Conservation (phyloP, 2,888 invertebrate genomes). For the Meiosimyza decipiens region DNA sequence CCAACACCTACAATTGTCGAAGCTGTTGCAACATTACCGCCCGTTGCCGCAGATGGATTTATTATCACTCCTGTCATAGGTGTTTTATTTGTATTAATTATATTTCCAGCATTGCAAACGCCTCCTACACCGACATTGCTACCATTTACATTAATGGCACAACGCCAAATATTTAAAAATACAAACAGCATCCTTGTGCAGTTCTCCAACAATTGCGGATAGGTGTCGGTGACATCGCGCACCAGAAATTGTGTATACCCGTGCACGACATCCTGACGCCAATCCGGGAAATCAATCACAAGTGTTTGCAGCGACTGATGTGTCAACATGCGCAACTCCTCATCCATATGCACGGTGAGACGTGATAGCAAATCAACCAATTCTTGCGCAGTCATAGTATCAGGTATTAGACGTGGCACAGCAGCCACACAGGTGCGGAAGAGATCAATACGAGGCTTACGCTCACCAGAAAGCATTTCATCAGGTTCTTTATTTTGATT, state of each 20-base stretch:
- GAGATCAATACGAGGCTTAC: conserved; percentile 97
- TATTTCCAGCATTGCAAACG: conserved; percentile 29
- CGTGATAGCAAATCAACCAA: conserved; percentile 93
- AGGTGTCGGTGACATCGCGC: conserved; percentile 79
- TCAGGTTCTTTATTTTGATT: conserved; percentile 94
- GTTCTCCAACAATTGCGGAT: conserved; percentile 82
- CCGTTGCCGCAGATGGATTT: conserved; percentile 19
- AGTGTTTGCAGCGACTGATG: conserved; percentile 96
- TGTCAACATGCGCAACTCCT: conserved; percentile 92
- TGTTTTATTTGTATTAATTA: conserved; percentile 29
- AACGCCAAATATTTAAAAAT: conserved; percentile 92
- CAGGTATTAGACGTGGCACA: conserved; percentile 96
- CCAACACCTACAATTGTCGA: conserved; percentile 40
- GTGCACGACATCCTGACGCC: conserved; percentile 95
- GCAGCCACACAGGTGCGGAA: conserved; percentile 99
- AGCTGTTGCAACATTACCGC: conserved; percentile 14
- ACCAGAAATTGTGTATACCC: conserved; percentile 96
- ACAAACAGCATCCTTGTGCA: conserved; percentile 92
- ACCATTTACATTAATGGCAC: conserved; percentile 71
- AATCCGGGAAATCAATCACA: conserved; percentile 95
- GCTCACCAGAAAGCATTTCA: conserved; percentile 92
- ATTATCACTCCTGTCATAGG: conserved; percentile 31
- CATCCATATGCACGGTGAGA: conserved; percentile 98
- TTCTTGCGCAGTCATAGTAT: conserved; percentile 95
- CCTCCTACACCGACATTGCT: conserved; percentile 42